phyloP scores from a whole-genome alignment of 2,797 vertebrate species.

The Sternotherus odoratus region DNA sequence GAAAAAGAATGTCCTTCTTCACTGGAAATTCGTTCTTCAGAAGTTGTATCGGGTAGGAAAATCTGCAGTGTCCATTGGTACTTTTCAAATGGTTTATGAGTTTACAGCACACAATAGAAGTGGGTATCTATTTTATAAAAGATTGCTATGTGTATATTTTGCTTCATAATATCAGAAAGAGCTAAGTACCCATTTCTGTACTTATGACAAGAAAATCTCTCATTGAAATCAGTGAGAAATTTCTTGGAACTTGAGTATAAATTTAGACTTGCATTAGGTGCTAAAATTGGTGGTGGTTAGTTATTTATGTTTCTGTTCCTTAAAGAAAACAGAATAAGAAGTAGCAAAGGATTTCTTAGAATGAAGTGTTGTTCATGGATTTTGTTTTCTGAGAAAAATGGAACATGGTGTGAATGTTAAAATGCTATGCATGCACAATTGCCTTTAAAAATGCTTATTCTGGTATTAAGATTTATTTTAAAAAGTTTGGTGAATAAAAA shows the following conservation, averaged over 20 bases:
- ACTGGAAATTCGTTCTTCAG: neutral
- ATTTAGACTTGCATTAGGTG: neutral
- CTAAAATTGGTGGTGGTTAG: conserved; percentile 49
- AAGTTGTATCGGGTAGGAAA: neutral
- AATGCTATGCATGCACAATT: conserved; percentile 82
- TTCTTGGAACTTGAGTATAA: neutral
- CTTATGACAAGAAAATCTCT: neutral
- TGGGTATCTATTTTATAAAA: neutral
- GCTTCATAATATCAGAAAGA: neutral
- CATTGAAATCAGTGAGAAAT: neutral
- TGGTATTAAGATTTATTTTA: conserved; percentile 77
- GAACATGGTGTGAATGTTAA: conserved; percentile 81
- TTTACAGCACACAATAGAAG: neutral
- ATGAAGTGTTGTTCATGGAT: conserved; percentile 78
- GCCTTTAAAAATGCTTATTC: conserved; percentile 80
- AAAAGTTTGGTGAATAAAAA: conserved; percentile 77
- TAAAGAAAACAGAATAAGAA: conserved; percentile 36
- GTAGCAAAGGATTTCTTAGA: conserved; percentile 50
- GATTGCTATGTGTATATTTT: neutral
- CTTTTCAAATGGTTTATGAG: neutral
- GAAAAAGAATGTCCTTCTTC: neutral
- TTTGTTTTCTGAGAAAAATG: conserved; percentile 72
- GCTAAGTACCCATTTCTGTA: conserved; percentile 5
- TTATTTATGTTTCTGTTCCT: conserved; percentile 39
- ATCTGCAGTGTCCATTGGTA: neutral